Conservation (phyloP, 1,140 invertebrate species). For the Tribolium castaneum region DNA sequence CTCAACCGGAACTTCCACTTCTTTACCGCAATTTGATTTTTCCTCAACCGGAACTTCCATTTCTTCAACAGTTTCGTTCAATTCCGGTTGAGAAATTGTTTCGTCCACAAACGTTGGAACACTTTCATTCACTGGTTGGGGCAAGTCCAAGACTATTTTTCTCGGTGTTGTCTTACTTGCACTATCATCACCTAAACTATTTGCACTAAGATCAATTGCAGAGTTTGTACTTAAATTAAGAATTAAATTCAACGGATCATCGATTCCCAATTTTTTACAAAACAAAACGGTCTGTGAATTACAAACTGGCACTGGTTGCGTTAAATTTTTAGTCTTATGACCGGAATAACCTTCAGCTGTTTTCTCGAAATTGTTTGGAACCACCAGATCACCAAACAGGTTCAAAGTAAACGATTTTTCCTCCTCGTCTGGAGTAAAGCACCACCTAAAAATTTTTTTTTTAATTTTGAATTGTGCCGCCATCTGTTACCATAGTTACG, state of each 20-base stretch:
- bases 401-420: slow-evolving; percentile 76
- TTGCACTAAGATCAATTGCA: slow-evolving; percentile 39
- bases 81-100: not conserved
- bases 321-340: slow-evolving; percentile 55
- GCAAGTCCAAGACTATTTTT: slow-evolving; percentile 33
- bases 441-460: slow-evolving; percentile 66
- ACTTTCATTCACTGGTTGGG: slow-evolving; percentile 7
- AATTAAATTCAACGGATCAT: slow-evolving; percentile 76
- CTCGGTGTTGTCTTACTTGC: not conserved
- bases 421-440: slow-evolving; percentile 80
- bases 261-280: slow-evolving; percentile 82
- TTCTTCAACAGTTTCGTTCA: not conserved
- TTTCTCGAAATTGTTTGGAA: slow-evolving; percentile 82
- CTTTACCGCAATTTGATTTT: slow-evolving; percentile 14
- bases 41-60: not conserved
- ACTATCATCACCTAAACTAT: slow-evolving; percentile 45
- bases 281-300: slow-evolving; percentile 88
- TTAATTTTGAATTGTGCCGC: not conserved
- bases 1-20: not conserved
- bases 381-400: slow-evolving; percentile 75
- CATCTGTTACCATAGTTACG: no score
- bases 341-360: slow-evolving; percentile 76
- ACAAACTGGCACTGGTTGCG: slow-evolving; percentile 66
- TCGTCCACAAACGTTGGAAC: not conserved
- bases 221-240: slow-evolving; percentile 47